Evolutionary conservation across 2,113 vertebrate species (phyloP).

Genomic region (Macheiramphus alcinus): DNA sequence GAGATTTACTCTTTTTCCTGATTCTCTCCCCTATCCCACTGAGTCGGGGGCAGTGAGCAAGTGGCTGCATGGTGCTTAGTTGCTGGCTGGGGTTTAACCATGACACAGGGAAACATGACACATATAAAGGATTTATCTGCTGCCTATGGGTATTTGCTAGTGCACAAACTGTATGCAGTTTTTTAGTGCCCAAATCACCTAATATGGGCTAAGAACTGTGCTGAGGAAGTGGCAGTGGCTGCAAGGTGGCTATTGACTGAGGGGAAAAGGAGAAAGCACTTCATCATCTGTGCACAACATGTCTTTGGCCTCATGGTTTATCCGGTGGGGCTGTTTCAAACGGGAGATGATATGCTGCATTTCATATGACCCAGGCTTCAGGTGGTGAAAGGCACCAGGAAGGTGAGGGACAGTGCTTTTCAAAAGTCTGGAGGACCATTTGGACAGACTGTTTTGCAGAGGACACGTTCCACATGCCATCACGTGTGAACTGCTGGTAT

Average conservation of each 20-base stretch:
- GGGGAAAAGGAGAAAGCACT: not conserved
- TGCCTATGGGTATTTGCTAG: not conserved
- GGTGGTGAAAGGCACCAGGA: not conserved
- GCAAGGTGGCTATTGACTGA: not conserved
- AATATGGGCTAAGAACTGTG: not conserved
- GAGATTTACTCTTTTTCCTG: too few relatives aligned
- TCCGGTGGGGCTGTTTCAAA: not conserved
- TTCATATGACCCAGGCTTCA: not conserved
- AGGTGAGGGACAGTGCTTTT: not conserved
- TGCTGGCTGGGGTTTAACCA: too few relatives aligned
- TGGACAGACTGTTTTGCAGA: not conserved
- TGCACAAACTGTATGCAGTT: not conserved
- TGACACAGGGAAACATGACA: not conserved
- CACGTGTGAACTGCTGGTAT: not conserved
- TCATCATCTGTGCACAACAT: not conserved
- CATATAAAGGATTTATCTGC: not conserved
- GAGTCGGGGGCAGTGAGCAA: too few relatives aligned
- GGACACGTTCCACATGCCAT: fast-evolving
- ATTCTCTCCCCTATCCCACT: too few relatives aligned
- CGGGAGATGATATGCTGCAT: fast-evolving
- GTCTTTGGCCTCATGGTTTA: not conserved
- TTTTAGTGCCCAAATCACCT: not conserved
- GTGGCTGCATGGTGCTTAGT: too few relatives aligned
- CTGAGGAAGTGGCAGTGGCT: not conserved
- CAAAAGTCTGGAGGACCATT: not conserved